Conservation (phyloP, 2,888 invertebrate genomes). For the Tinea trinotella region DNA sequence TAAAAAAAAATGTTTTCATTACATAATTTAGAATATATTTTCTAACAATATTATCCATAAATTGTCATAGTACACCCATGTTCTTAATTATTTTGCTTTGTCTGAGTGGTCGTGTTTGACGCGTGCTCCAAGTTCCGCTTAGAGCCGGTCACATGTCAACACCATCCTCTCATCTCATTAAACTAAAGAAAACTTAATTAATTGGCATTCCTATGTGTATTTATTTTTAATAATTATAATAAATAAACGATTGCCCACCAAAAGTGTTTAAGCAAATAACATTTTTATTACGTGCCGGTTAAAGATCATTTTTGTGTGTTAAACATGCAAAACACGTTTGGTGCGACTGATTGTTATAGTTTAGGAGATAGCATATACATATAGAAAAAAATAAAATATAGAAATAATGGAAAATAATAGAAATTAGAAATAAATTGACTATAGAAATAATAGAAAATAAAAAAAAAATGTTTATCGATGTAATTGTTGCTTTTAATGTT, state of each 20-base stretch:
- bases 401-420: too few relatives aligned
- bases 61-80: too few relatives aligned
- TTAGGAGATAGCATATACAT: neutral
- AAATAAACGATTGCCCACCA: neutral
- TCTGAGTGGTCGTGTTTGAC: too few relatives aligned
- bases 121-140: conserved; percentile 1
- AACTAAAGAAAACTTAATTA: neutral
- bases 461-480: too few relatives aligned
- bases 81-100: too few relatives aligned
- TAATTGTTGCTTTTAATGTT: too few relatives aligned
- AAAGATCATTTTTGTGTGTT: neutral
- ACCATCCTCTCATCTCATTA: neutral
- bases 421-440: too few relatives aligned
- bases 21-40: too few relatives aligned
- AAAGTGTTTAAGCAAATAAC: neutral
- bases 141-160: neutral
- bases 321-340: neutral
- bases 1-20: too few relatives aligned
- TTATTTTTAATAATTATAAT: conserved; percentile 5
- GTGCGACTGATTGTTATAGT: neutral
- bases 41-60: too few relatives aligned
- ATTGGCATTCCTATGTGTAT: conserved; percentile 6
- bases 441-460: too few relatives aligned
- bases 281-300: neutral
- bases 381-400: too few relatives aligned